Base-by-base conservation (phyloP, 2,797 vertebrate genomes). In the Oreonectes daqikongensis region DNA sequence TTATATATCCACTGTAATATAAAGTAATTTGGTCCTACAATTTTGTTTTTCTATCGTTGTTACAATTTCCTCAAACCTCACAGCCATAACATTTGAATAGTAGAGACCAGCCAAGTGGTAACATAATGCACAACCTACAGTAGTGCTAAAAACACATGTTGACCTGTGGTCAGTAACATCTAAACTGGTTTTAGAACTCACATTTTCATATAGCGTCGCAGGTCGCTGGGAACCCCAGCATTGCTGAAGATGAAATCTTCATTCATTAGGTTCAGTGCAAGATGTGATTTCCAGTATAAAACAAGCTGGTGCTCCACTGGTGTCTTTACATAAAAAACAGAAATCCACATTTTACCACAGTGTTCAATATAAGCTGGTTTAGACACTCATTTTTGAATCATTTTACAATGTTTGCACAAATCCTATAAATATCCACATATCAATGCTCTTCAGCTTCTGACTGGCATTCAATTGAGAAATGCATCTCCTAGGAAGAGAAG, bases 121-220 rank as follows among this genome's bases (percentile, higher is more conserved):
- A 42, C 3, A 2, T 11, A 11, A 42, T 42, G 4, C 40, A 42
- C 4, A 42, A 12, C 14, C 11, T 42, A 42, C 11, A 14, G n/a
- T n/a, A n/a, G n/a, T n/a, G n/a, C n/a, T n/a, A n/a, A n/a, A n/a
- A n/a, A n/a, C n/a, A n/a, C n/a, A n/a, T n/a, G n/a, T n/a, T n/a
- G n/a, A n/a, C n/a, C 4, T 55, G 9, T 55, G 12, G 52, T 24
- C 12, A 35, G 14, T n/a, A n/a, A n/a, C 12, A 26, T 26, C 12
- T 11, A 15, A 59, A 15, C 24, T 57, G 28, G 17, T 35, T 35
- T 6, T 15, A 74, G 26, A 75, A 90, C 95, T 91, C 86, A 98
- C 98, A 97, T 92, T 89, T 95, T 96, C 92, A 99, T 95, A 87
- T 97, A 97, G 74, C 95, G 94, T 1, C 95, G 94, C 82, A 99